phyloP scores from a whole-genome alignment of 2,113 vertebrate genomes.

The Sula dactylatra region DNA sequence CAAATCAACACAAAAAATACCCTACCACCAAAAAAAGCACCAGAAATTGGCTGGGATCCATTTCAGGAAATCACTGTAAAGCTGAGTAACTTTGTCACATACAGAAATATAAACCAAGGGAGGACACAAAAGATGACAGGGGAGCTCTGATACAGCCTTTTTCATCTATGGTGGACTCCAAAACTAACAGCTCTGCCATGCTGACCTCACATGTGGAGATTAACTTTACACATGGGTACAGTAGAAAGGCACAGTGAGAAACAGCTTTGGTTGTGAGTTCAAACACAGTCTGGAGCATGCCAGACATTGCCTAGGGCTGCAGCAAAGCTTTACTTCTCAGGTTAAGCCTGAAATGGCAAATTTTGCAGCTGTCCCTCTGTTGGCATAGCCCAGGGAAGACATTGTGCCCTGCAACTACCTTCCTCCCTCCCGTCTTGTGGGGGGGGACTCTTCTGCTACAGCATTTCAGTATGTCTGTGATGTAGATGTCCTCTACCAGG shows the following conservation, averaged over 20 bases:
- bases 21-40: conserved; percentile 34
- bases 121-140: not conserved
- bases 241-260: not conserved
- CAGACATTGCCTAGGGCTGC: not conserved
- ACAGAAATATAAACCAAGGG: conserved; percentile 15
- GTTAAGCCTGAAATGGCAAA: not conserved
- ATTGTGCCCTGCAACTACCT: not conserved
- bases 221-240: not conserved
- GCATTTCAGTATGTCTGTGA: fast-evolving
- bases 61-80: conserved; percentile 42
- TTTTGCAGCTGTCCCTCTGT: not conserved
- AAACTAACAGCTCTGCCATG: not conserved
- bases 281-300: not conserved
- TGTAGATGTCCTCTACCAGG: not conserved
- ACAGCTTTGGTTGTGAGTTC: not conserved
- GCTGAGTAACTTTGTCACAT: conserved; percentile 31
- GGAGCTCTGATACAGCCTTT: not conserved
- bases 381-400: not conserved
- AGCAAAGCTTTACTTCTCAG: not conserved
- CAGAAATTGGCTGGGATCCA: conserved; percentile 32
- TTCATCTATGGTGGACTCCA: not conserved
- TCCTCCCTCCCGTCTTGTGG: fast-evolving
- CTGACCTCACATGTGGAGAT: not conserved
- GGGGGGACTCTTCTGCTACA: fast-evolving
- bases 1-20: conserved; percentile 21